Base-by-base conservation (phyloP, 2,113 vertebrate genomes). In the Scartelaos histophorus region DNA sequence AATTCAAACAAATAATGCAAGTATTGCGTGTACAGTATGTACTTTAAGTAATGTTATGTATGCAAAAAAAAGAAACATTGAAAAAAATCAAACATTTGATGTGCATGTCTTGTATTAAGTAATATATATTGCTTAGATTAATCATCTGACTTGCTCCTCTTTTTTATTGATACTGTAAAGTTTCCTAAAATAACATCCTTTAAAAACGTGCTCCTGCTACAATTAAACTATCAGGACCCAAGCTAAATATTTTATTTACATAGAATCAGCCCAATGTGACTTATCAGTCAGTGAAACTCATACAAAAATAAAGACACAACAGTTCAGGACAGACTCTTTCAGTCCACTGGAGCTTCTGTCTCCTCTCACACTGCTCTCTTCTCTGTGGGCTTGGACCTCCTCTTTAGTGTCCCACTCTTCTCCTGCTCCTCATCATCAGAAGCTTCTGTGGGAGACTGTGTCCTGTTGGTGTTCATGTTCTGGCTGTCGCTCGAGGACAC, bases 401-500 rank as follows among this genome's bases (percentile, higher is more conserved):
- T 67, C 47, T 82, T 81, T 2, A 79, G 49, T 38, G 57, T 91
- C 88, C 92, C 91, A 78, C 78, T 91, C 70, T 90, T 88, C 0
- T 70, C 64, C 46, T 82, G 80, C 69, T 89, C 95, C 67, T 89
- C 95, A 10, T 95, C 94, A 3, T 98, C 96, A 0, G 95, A 96
- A 71, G 94, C 94, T 62, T 93, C 91, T 69, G 95, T 82, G 0
- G 95, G 95, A 0, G 95, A 96, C 76, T 95, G 93, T 0, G 82
- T 86, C 29, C 94, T 93, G 0, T 93, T 93, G 24, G 94, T 91
- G 0, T 93, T 95, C 73, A 85, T 90, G 76, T 89, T 94, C 82
- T 96, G 94, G 83, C 96, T 98, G 76, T 95, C 95, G 38, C 88
- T 86, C 72, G 94, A 95, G 53, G 94, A 96, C 64, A 78, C 89